Percentiles rank a stretch among this genome's conserved stretches.
Conservation (phyloP, 2,113 vertebrate species). For the Pterocles burchelli region DNA sequence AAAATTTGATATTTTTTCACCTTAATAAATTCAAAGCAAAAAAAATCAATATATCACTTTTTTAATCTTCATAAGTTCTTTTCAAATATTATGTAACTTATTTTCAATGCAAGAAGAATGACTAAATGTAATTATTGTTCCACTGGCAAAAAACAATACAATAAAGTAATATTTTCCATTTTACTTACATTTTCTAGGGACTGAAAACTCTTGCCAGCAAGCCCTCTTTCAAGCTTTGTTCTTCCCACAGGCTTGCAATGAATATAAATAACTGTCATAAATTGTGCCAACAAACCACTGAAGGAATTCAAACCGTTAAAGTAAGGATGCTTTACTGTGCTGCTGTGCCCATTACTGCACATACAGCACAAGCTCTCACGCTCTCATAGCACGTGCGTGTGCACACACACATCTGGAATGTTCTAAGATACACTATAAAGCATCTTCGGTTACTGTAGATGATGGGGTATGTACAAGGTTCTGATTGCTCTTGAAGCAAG, state of each 20-base stretch:
- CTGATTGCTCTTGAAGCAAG: neutral
- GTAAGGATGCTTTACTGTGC: neutral
- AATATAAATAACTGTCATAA: constrained; percentile 50
- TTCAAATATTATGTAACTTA: neutral
- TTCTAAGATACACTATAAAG: neutral
- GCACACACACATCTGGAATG: accelerated
- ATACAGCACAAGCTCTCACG: neutral
- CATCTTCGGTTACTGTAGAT: neutral
- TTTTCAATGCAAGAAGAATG: neutral
- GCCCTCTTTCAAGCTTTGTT: constrained; percentile 1
- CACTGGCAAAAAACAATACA: neutral
- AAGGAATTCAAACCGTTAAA: constrained; percentile 23
- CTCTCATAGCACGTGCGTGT: accelerated
- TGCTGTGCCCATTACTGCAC: neutral
- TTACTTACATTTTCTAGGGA: constrained; percentile 13
- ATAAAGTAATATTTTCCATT: neutral
- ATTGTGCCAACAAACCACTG: neutral
- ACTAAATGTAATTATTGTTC: constrained; percentile 22
- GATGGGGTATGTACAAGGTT: neutral
- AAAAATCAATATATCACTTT: neutral
- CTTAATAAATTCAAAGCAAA: neutral
- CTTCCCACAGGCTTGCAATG: constrained; percentile 22
- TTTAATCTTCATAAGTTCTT: neutral
- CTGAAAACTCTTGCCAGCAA: neutral
- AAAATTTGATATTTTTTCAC: neutral